Percentiles rank a stretch among this genome's conserved stretches.
Conservation (phyloP, 37 sponge, comb jelly and placozoan species). For the Hexactinellida sp. region DNA sequence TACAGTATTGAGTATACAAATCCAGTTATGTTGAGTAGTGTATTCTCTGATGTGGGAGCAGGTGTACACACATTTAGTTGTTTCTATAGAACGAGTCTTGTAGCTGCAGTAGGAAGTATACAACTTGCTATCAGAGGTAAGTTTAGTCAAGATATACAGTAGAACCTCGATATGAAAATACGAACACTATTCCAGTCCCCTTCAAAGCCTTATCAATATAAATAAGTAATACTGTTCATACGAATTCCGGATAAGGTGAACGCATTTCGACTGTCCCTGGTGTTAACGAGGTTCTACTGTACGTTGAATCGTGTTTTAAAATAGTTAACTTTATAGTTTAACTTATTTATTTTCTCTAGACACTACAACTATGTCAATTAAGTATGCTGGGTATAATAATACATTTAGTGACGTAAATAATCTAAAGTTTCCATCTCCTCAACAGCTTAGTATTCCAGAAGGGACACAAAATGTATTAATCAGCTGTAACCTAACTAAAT, state of each 20-base stretch:
- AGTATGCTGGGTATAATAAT: not conserved
- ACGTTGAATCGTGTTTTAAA: not conserved
- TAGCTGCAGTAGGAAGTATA: not conserved
- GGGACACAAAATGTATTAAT: not conserved
- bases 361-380: not conserved
- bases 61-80: no score
- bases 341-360: not conserved
- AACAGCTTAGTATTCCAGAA: not conserved
- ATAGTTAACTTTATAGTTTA: not conserved
- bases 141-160: no score
- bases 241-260: no score
- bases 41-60: no score
- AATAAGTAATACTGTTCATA: no score
- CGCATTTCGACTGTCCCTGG: no score
- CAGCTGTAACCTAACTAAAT: not conserved
- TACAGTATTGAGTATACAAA: not conserved
- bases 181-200: no score
- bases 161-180: no score
- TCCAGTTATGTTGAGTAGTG: not conserved
- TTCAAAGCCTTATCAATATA: no score
- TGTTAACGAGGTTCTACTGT: no score
- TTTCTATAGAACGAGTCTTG: not conserved
- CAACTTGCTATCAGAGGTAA: not conserved
- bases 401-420: not conserved
- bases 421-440: not conserved